Percentiles rank a stretch among this genome's conserved stretches.
Evolutionary conservation across 1,140 invertebrate species (phyloP).

Genomic region (Arctopsyche grandis): DNA sequence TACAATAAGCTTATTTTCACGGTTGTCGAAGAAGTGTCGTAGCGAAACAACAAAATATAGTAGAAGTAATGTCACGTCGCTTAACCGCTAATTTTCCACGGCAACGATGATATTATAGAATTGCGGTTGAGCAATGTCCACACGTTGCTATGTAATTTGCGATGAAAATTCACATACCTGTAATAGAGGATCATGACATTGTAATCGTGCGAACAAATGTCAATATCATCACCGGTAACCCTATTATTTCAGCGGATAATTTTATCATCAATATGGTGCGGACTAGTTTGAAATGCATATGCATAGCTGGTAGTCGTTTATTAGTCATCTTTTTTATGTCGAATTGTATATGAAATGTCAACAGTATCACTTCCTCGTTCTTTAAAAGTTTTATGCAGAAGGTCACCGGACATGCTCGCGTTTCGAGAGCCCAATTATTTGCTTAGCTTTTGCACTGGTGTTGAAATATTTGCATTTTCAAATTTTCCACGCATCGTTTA

Average conservation of each 20-base stretch:
- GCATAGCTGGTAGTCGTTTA: too few species aligned
- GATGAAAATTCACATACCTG: neutral
- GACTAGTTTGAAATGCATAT: too few species aligned
- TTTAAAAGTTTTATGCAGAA: neutral
- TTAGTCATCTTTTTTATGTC: neutral
- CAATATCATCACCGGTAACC: neutral
- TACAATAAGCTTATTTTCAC: too few species aligned
- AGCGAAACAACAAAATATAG: too few species aligned
- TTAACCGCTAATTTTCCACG: neutral
- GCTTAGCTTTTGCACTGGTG: neutral
- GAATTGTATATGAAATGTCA: neutral
- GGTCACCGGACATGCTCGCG: neutral
- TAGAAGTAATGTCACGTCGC: neutral
- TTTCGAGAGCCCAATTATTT: neutral
- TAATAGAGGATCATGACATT: neutral
- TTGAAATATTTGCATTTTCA: neutral
- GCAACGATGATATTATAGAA: neutral
- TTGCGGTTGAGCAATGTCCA: neutral
- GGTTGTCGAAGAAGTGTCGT: too few species aligned
- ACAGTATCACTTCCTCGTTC: neutral
- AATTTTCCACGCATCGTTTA: slow-evolving; percentile 22
- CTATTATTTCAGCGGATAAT: too few species aligned
- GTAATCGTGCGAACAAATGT: neutral
- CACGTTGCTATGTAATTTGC: neutral
- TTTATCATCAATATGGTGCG: too few species aligned